Evolutionary conservation across 2,888 invertebrate genomes (phyloP), one percentile per base, ranked within the genome.

Genomic region (Ramazzottius varieornatus): DNA sequence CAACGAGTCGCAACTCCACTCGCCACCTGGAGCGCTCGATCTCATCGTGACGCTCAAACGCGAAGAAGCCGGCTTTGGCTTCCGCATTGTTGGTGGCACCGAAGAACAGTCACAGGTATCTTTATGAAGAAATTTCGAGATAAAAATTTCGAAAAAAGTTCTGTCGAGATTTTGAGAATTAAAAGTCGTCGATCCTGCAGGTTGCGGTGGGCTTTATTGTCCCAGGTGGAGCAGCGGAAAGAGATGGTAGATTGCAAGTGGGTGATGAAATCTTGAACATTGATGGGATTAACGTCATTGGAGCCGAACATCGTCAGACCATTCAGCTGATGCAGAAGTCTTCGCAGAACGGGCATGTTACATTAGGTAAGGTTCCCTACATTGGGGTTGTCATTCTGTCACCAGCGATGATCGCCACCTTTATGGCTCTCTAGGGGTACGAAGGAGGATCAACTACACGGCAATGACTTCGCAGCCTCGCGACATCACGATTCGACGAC

Each of bases 191-290:
- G 64, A 54, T 68, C 65, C 70, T 72, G 68, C 75, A 84, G 82
- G 84, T 94, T 67, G 89, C 92, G 13, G 92, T 96, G 33, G 94
- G 96, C 1, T 89, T 92, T 75, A 92, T 96, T 68, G 93, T 96
- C 65, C 87, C 90, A 1, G 90, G 91, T 32, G 96, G 96, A 1
- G 88, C 94, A 1, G 96, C 90, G 1, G 87, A 88, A 75, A 76
- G 87, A 63, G 93, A 96, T 78, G 90, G 90, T 0, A 81, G 91
- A 46, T 82, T 98, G 65, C 83, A 85, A 46, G 86, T 89, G 0
- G 92, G 92, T 0, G 98, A 98, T 76, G 85, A 96, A 75, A 87
- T 98, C 67, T 83, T 93, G 65, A 88, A 87, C 66, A 93, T 98
- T 66, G 93, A 98, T 77, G 87, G 87, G 29, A 81, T 84, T 54